phyloP scores from a whole-genome alignment of 1,140 invertebrate genomes.

The Pantala flavescens region DNA sequence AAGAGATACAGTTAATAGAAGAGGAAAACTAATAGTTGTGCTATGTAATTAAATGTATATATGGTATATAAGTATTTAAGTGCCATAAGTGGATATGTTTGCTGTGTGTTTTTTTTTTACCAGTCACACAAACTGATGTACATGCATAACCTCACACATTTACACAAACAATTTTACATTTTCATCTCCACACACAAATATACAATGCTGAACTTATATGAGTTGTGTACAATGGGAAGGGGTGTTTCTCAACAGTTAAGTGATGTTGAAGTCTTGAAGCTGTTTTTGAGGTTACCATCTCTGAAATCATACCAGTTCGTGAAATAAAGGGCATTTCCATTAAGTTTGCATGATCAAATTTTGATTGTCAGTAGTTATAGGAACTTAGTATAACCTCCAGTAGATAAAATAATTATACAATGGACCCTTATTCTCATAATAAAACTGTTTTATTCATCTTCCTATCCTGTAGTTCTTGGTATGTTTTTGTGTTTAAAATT shows the following conservation, averaged over 20 bases:
- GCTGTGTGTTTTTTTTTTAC: conserved; percentile 20
- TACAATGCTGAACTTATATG: background rate
- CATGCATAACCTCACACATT: conserved; percentile 2
- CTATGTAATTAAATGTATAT: conserved; percentile 24
- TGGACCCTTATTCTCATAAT: too few species aligned
- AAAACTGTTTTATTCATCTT: too few species aligned
- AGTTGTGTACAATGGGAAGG: background rate
- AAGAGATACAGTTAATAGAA: conserved; percentile 16
- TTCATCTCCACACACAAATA: background rate
- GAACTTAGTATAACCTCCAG: background rate
- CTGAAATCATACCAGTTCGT: background rate
- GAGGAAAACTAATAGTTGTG: conserved; percentile 19
- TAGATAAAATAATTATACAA: background rate
- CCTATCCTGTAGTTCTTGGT: too few species aligned
- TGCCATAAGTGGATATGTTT: conserved; percentile 23
- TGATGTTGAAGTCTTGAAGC: background rate
- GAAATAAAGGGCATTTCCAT: background rate
- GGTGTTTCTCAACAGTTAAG: background rate
- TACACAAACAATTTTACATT: background rate
- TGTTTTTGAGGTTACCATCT: background rate
- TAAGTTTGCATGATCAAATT: background rate
- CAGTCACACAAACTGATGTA: conserved; percentile 12
- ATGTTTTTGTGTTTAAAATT: too few species aligned
- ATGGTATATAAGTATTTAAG: conserved; percentile 24
- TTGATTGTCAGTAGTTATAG: background rate